Percentiles rank a stretch among this genome's conserved stretches.
These are phyloP conservation scores for Drosophila austrosaltans DNA, from an alignment of 2,888 invertebrate genomes.

Conservation along the genomic window DNA sequence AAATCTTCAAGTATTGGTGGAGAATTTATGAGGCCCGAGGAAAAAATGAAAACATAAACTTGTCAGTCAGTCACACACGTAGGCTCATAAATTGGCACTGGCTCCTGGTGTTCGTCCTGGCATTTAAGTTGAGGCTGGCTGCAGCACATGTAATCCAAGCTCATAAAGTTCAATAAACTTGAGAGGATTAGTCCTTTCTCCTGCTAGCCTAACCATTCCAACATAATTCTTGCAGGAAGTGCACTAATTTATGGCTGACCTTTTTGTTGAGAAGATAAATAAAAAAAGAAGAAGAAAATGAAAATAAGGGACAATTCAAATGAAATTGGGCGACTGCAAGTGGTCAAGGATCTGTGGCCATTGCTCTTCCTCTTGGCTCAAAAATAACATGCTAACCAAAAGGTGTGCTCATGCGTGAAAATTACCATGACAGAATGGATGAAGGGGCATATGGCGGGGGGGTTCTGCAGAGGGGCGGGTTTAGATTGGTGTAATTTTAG, in stretches of 20 bases:
- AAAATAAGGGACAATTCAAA: slow-evolving; percentile 67
- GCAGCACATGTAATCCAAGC: slow-evolving; percentile 53
- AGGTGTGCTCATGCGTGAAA: slow-evolving; percentile 64
- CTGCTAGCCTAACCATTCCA: slow-evolving; percentile 1
- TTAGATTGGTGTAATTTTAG: slow-evolving; percentile 28
- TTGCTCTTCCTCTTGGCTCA: slow-evolving; percentile 49
- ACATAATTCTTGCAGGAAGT: slow-evolving; percentile 54
- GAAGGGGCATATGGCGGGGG: slow-evolving; percentile 15
- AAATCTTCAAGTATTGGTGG: slow-evolving; percentile 36
- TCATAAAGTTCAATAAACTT: slow-evolving; percentile 73
- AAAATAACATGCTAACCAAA: slow-evolving; percentile 62
- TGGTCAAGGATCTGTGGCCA: slow-evolving; percentile 60
- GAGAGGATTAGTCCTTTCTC: slow-evolving; percentile 23
- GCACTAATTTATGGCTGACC: slow-evolving; percentile 68
- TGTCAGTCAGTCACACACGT: slow-evolving; percentile 70
- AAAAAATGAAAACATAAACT: slow-evolving; percentile 66
- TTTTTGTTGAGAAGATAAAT: slow-evolving; percentile 54
- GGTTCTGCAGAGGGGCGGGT: neutral
- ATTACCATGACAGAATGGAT: slow-evolving; percentile 43
- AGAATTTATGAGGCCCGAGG: slow-evolving; percentile 47
- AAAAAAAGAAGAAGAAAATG: slow-evolving; percentile 35
- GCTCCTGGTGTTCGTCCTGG: slow-evolving; percentile 12
- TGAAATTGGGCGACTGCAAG: slow-evolving; percentile 70
- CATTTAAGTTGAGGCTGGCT: slow-evolving; percentile 27
- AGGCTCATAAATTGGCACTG: slow-evolving; percentile 57